Evolutionary conservation across 2,113 vertebrate genomes (phyloP).

Genomic region (Vireo altiloquus): DNA sequence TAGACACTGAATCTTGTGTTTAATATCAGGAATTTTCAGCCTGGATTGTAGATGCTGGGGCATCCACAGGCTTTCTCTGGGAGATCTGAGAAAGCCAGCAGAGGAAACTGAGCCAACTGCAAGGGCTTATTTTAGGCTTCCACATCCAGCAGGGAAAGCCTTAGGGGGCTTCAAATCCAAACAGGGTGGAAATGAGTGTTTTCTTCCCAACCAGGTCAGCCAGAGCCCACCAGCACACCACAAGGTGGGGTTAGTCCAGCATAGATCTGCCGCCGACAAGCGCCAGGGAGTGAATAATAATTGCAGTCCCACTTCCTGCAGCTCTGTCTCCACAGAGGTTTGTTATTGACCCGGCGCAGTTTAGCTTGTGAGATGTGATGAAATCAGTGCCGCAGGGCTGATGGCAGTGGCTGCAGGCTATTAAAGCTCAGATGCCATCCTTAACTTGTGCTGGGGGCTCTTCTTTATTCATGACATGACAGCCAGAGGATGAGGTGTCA

Average conservation of each 20-base stretch:
- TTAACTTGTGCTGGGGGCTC: conserved; percentile 4
- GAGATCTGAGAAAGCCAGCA: not conserved
- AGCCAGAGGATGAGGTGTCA: conserved; percentile 58
- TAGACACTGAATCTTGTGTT: not conserved
- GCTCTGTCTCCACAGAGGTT: not conserved
- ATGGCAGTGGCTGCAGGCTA: conserved; percentile 58
- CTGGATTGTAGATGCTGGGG: not conserved
- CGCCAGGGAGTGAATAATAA: not conserved
- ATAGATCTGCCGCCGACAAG: not conserved
- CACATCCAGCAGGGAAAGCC: conserved; percentile 9
- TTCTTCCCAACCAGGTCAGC: not conserved
- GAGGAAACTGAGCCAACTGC: not conserved
- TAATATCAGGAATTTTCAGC: not conserved
- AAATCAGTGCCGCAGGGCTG: conserved; percentile 48
- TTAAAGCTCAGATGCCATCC: conserved; percentile 38
- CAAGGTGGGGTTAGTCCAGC: conserved; percentile 64
- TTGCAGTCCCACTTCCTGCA: not conserved
- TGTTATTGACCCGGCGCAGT: not conserved
- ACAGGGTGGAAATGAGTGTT: not conserved
- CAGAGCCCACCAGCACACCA: conserved; percentile 18
- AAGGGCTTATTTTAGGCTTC: conserved; percentile 5
- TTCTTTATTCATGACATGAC: conserved; percentile 37
- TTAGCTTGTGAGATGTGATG: conserved; percentile 30
- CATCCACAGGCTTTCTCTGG: not conserved
- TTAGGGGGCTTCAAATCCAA: not conserved